Evolutionary conservation across 1,140 invertebrate species (phyloP), one percentile per base, ranked within the genome.

Genomic region (Dolichoris vasculosae): DNA sequence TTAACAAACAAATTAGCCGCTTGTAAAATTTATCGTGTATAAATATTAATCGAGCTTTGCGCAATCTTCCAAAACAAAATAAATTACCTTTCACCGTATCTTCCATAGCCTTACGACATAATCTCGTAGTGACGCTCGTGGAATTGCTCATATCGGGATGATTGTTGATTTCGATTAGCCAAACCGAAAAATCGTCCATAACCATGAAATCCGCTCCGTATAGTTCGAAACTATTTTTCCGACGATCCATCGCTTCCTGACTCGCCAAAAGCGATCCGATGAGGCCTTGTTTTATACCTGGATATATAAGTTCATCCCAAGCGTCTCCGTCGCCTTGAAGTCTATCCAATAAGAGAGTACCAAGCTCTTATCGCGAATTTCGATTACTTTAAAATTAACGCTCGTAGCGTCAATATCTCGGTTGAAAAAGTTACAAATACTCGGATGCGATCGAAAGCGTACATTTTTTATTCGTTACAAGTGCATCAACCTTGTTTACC

Each of bases 141-240:
- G 96, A 97, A 17, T 96, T 95, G 51, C 97, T 97, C 94, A 99
- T 95, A 89, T 97, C 97, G 0, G 98, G 98, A 92, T 97, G 97
- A 13, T 97, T 98, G 91, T 99, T 99, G 86, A 99, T 99, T 92
- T 99, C 98, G 87, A 99, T 97, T 0, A 99, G 93, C 97, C 97
- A 98, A 0, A 97, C 97, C 77, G 95, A 96, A 88, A 97, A 97
- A 91, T 98, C 97, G 85, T 98, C 97, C 82, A 96, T 96, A 51
- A 97, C 91, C 96, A 99, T 98, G 90, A 98, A 99, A 93, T 99
- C 98, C 3, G 98, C 98, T 64, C 98, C 98, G 88, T 98, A 99
- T 8, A 99, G 92, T 92, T 99, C 98, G 92, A 98, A 99, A 83
- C 96, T 97, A 88, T 98, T 98, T 88, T 96, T 97, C 75, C 97